Evolutionary conservation across 1,140 invertebrate species (phyloP), one percentile per base, ranked within the genome.

Genomic region (Teleopsis dalmanni): DNA sequence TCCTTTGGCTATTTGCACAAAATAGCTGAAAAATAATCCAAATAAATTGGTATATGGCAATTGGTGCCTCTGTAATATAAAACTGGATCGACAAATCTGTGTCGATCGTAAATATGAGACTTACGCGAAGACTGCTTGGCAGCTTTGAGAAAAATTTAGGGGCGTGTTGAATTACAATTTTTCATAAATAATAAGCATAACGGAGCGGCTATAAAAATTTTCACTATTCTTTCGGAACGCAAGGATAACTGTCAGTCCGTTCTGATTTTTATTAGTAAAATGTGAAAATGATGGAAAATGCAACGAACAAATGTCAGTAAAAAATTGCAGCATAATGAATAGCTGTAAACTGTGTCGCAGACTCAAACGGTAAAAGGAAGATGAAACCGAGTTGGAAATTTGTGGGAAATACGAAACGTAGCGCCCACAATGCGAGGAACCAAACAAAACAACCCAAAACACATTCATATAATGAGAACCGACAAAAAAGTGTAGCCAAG

Each of bases 131-230:
- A n/a, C n/a, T n/a, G n/a, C n/a, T n/a, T n/a, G n/a, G n/a, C n/a
- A n/a, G n/a, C n/a, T n/a, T n/a, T n/a, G n/a, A n/a, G n/a, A n/a
- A n/a, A n/a, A 38, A 38, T 35, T 29, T 44, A 36, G 35, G 43
- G 42, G 49, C 49, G 49, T 51, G 49, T 51, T 51, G 35, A 46
- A 51, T 51, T 51, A 45, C 49, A 51, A 51, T 51, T 51, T 51
- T 51, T 31, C 49, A 51, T 51, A 51, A 51, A 51, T 51, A 51
- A 51, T 51, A 51, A 51, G 42, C 49, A 51, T 51, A 51, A 51
- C 49, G 42, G 49, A 19, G 25, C 18, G 16, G 0, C 18, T 26
- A 22, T 13, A 27, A n/a, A 29, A 14, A 35, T 44, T 44, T 44
- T 43, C 48, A 27, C 16, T 22, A 3, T n/a, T n/a, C n/a, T n/a